Percentiles rank a stretch among this genome's conserved stretches.
These are phyloP conservation scores for Luscinia megarhynchos DNA, from an alignment of 2,797 vertebrate species.

Conservation along the genomic window DNA sequence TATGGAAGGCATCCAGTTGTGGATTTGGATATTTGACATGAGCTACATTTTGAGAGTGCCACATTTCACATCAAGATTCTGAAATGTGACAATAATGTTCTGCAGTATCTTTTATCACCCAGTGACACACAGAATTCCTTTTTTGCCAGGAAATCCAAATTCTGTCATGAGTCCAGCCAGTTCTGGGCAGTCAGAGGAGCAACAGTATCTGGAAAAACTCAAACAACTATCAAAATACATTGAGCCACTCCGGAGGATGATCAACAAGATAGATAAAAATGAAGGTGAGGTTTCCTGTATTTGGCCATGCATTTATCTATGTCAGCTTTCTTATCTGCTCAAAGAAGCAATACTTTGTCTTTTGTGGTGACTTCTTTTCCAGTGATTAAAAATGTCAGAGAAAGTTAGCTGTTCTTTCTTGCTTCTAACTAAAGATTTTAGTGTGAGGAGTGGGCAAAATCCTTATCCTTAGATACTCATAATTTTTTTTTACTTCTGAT, in stretches of 20 bases:
- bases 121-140: background rate
- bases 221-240: conserved; percentile 98
- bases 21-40: background rate
- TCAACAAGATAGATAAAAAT: conserved; percentile 99
- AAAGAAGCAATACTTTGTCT: background rate
- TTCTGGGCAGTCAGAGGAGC: conserved; percentile 91
- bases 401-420: background rate
- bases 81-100: background rate
- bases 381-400: background rate
- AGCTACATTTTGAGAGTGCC: background rate
- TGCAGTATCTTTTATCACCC: background rate
- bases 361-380: background rate
- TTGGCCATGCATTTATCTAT: background rate
- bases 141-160: conserved; percentile 87
- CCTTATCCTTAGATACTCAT: background rate
- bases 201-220: conserved; percentile 97
- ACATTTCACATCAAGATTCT: background rate
- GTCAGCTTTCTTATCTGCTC: background rate
- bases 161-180: conserved; percentile 94
- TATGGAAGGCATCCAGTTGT: background rate
- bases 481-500: background rate
- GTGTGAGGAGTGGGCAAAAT: background rate
- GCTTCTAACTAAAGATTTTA: background rate
- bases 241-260: conserved; percentile 94
- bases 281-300: conserved; percentile 84